Conservation (phyloP, 2,797 vertebrate species). For the Dipus sagitta region DNA sequence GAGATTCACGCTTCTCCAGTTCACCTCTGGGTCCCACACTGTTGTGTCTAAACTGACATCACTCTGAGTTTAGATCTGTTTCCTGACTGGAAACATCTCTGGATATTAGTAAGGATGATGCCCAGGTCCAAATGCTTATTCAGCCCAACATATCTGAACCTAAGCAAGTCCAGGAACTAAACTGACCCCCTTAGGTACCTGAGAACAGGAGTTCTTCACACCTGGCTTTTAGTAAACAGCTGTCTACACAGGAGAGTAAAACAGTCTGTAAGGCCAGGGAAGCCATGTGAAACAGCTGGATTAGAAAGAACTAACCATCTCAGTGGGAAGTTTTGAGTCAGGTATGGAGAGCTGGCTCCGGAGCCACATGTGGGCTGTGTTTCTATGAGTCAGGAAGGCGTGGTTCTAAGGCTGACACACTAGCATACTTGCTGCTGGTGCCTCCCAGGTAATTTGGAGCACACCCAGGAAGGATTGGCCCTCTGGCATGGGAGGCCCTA, state of each 20-base stretch:
- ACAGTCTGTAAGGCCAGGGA: neutral
- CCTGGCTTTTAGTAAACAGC: neutral
- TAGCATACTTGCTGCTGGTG: conserved; percentile 32
- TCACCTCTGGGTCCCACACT: neutral
- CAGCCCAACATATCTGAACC: neutral
- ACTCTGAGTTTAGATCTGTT: neutral
- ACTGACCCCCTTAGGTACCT: rapidly evolving
- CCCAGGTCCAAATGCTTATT: neutral
- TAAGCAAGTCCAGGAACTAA: neutral
- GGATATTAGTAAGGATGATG: neutral
- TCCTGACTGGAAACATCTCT: neutral
- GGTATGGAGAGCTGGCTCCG: conserved; percentile 38
- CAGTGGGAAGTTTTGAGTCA: conserved; percentile 53
- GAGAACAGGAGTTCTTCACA: too few relatives aligned
- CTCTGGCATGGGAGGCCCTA: neutral
- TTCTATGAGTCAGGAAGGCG: conserved; percentile 68
- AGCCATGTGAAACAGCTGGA: neutral
- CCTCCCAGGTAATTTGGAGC: conserved; percentile 48
- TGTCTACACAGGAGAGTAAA: neutral
- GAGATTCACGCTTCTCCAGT: neutral
- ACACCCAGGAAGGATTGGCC: neutral
- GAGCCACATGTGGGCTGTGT: conserved; percentile 53
- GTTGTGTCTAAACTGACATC: neutral
- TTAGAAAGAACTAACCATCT: conserved; percentile 38
- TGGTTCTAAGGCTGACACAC: conserved; percentile 64